These are phyloP conservation scores for Circaetus cinerascens DNA, from an alignment of 2,113 vertebrate species.

Conservation along the genomic window DNA sequence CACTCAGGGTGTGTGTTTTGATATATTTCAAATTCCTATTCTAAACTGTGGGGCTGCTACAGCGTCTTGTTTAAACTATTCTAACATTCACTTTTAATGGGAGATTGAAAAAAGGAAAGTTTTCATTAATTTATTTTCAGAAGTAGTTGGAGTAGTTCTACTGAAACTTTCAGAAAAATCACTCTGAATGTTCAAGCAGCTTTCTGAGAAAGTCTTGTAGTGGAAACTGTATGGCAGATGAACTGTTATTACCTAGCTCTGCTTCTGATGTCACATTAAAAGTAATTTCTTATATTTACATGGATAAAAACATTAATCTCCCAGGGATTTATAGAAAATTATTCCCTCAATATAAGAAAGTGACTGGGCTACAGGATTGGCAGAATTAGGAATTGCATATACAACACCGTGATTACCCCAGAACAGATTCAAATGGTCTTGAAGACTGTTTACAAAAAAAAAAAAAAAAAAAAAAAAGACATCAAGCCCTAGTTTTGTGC, in stretches of 20 bases:
- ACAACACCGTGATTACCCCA: not conserved
- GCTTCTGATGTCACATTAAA: not conserved
- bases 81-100: not conserved
- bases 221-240: not conserved
- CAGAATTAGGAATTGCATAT: not conserved
- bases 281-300: not conserved
- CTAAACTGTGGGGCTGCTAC: not conserved
- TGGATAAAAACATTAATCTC: not conserved
- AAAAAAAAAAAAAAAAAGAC: no score
- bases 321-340: not conserved
- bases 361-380: not conserved
- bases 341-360: not conserved
- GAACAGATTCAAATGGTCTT: not conserved
- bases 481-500: no score
- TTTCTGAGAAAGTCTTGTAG: not conserved
- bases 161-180: not conserved
- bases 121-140: not conserved
- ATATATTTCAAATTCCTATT: not conserved
- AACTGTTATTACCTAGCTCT: not conserved
- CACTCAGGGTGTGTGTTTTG: not conserved
- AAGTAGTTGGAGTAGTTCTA: not conserved
- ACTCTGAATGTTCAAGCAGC: not conserved
- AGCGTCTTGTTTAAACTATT: not conserved
- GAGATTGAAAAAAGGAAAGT: not conserved
- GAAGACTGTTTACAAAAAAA: not conserved